These are phyloP conservation scores for Acleris holmiana DNA, from an alignment of 2,888 invertebrate genomes.

Conservation along the genomic window DNA sequence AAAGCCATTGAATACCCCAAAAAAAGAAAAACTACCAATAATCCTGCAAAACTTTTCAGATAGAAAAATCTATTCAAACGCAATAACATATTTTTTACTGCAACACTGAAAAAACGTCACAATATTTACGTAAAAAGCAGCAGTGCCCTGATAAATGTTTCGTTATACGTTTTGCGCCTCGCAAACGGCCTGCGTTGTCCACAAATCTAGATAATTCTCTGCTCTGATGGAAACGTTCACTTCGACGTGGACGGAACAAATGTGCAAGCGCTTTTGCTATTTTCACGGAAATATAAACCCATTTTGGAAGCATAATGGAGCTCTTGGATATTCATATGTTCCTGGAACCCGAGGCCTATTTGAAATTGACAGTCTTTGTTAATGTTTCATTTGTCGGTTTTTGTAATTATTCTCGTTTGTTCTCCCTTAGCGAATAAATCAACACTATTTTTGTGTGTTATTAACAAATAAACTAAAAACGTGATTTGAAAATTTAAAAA, in stretches of 20 bases:
- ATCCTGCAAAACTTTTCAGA: constrained; percentile 21
- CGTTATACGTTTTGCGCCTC: constrained; percentile 45
- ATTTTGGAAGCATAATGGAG: constrained; percentile 34
- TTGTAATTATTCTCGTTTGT: too few species aligned
- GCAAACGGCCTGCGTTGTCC: constrained; percentile 41
- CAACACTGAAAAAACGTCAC: constrained; percentile 20
- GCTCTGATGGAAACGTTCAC: constrained; percentile 44
- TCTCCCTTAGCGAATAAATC: too few species aligned
- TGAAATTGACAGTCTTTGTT: constrained; percentile 7
- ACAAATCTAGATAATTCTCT: constrained; percentile 43
- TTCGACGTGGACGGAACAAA: constrained; percentile 40
- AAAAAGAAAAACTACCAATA: constrained; percentile 17
- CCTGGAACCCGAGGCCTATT: constrained; percentile 28
- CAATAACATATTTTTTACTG: constrained; percentile 30
- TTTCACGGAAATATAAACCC: constrained; percentile 38
- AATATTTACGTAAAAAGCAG: constrained; percentile 33
- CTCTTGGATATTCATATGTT: constrained; percentile 23
- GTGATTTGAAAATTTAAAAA: too few species aligned
- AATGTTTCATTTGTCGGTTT: too few species aligned
- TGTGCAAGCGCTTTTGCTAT: constrained; percentile 37
- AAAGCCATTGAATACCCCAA: constrained; percentile 7
- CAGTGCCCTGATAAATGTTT: constrained; percentile 43
- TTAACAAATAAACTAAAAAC: too few species aligned
- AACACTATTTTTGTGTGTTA: too few species aligned
- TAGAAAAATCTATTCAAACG: constrained; percentile 22